Evolutionary conservation across 92 coral and sea anemone species (phyloP).

Genomic region (Galaxea fascicularis): DNA sequence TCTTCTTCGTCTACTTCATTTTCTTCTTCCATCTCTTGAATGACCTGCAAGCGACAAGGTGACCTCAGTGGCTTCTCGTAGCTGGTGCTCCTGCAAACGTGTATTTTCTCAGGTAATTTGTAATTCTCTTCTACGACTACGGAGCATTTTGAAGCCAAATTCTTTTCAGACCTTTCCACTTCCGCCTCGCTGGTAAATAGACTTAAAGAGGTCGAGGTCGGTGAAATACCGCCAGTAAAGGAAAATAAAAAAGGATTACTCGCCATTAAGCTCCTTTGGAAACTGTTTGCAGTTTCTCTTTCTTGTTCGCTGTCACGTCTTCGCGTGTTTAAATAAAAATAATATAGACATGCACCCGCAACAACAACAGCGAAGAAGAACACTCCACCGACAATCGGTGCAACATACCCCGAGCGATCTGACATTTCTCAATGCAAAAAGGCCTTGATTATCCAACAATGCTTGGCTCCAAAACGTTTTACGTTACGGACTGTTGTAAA

Average conservation of each 20-base stretch:
- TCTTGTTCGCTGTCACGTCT: not conserved
- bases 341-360: conserved; percentile 30
- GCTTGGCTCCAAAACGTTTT: not conserved
- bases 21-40: conserved; percentile 20
- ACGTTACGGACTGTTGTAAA: too few relatives aligned
- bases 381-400: conserved; percentile 25
- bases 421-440: conserved; percentile 1
- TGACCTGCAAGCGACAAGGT: conserved; percentile 24
- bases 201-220: not conserved
- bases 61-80: conserved; percentile 14
- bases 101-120: conserved; percentile 6
- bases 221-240: not conserved
- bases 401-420: not conserved
- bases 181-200: not conserved
- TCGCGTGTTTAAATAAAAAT: conserved; percentile 1
- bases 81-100: conserved; percentile 8
- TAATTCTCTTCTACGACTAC: not conserved
- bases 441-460: not conserved
- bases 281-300: not conserved
- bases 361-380: not conserved
- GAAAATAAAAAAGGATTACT: not conserved
- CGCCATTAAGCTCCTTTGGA: not conserved
- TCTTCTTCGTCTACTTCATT: not conserved
- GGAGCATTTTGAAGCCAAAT: not conserved
- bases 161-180: conserved; percentile 4